Conservation (phyloP, 2,113 vertebrate genomes). For the Syngnathus typhle region DNA sequence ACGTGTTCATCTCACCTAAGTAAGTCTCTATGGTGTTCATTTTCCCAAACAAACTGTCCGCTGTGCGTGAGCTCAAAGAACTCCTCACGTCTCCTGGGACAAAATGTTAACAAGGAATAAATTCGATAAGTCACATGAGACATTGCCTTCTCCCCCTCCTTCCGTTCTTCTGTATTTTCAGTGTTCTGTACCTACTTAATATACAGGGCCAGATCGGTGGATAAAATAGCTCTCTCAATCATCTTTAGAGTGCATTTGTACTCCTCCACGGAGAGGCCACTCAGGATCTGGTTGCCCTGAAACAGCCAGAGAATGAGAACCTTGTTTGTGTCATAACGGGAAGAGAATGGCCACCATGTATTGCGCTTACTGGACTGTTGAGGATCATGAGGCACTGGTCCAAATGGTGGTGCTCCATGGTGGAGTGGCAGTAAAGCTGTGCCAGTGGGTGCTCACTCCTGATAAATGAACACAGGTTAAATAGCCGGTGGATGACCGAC, state of each 20-base stretch:
- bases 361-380: conserved; percentile 82
- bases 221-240: conserved; percentile 94
- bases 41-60: conserved; percentile 85
- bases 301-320: conserved; percentile 1
- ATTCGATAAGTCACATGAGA: not conserved
- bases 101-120: not conserved
- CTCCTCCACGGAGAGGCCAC: conserved; percentile 87
- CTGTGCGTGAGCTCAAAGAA: conserved; percentile 94
- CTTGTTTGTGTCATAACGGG: not conserved
- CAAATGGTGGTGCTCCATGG: conserved; percentile 97
- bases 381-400: conserved; percentile 99
- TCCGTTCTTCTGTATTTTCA: conserved; percentile 5
- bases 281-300: conserved; percentile 96
- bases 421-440: conserved; percentile 96
- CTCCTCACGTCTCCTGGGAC: conserved; percentile 74
- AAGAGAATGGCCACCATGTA: conserved; percentile 9
- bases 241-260: conserved; percentile 91
- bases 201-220: conserved; percentile 91
- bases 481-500: not conserved
- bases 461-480: conserved; percentile 16
- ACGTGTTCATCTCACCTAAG: conserved; percentile 72
- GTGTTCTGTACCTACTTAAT: conserved; percentile 84
- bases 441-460: conserved; percentile 95
- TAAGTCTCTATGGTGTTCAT: conserved; percentile 84
- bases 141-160: no score